Evolutionary conservation across 2,888 invertebrate genomes (phyloP).

Genomic region (Helobdella robusta): DNA sequence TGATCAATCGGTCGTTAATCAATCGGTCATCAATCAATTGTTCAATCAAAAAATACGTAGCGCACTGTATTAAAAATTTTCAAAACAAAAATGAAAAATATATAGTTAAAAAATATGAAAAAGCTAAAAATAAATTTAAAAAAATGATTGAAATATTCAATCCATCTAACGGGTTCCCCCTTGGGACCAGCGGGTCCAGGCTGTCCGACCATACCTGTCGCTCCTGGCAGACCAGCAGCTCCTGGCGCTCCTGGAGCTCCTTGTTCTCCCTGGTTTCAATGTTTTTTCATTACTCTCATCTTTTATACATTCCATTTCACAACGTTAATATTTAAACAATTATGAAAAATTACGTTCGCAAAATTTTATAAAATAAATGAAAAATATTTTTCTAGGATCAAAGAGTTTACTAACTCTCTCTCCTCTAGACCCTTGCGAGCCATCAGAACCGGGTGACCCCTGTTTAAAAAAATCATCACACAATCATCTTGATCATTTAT

Average conservation of each 20-base stretch:
- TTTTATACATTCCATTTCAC: neutral
- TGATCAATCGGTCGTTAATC: neutral
- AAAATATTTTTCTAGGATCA: too few relatives aligned
- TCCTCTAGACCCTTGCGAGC: slow-evolving; percentile 32
- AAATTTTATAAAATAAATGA: neutral
- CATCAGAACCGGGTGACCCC: slow-evolving; percentile 30
- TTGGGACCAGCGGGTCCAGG: slow-evolving; percentile 29
- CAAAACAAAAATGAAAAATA: too few relatives aligned
- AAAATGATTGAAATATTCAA: neutral
- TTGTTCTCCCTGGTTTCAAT: slow-evolving; percentile 24
- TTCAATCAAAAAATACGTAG: neutral
- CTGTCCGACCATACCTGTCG: slow-evolving; percentile 24
- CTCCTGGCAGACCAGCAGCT: slow-evolving; percentile 26
- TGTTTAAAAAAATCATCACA: slow-evolving; percentile 18
- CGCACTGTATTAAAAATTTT: too few relatives aligned
- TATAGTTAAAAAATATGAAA: neutral
- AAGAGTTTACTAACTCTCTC: slow-evolving; percentile 27
- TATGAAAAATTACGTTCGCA: neutral
- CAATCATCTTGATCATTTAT: neutral
- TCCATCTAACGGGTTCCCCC: slow-evolving; percentile 29
- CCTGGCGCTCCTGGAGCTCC: slow-evolving; percentile 29
- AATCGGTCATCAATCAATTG: too few relatives aligned
- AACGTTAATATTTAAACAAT: neutral
- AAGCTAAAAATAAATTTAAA: neutral
- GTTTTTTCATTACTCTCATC: neutral